Conservation (phyloP, 1,140 invertebrate genomes). For the Muscidifurax raptorellus region DNA sequence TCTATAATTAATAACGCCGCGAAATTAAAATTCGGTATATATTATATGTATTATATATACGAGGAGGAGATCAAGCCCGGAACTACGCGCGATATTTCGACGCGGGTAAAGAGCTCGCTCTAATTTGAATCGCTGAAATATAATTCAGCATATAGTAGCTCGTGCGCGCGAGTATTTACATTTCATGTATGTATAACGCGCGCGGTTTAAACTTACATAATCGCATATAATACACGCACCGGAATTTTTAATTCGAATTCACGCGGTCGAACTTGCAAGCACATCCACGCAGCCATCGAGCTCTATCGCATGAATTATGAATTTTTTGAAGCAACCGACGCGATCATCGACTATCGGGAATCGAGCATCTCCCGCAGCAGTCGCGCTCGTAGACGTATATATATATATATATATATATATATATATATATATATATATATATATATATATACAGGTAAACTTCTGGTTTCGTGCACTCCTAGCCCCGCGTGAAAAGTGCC, state of each 20-base stretch:
- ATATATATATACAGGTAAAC: no score
- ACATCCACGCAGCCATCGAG: no score
- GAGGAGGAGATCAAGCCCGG: no score
- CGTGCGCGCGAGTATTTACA: background rate
- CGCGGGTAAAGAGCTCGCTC: background rate
- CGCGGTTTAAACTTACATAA: no score
- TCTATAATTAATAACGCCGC: background rate
- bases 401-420: no score
- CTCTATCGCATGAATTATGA: slow-evolving; percentile 17
- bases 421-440: no score
- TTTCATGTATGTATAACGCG: background rate
- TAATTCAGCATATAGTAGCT: background rate
- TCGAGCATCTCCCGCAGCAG: background rate
- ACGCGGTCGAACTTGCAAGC: background rate
- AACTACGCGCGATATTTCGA: no score
- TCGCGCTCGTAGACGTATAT: no score
- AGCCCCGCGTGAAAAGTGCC: slow-evolving; percentile 61
- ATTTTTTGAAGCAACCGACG: background rate
- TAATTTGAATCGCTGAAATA: slow-evolving; percentile 2
- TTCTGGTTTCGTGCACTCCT: background rate
- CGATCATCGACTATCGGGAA: no score
- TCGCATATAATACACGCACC: no score
- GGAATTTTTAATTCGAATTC: background rate
- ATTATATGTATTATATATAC: background rate
- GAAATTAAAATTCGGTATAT: background rate